Evolutionary conservation across 2,113 vertebrate genomes (phyloP).

Genomic region (Columba livia): DNA sequence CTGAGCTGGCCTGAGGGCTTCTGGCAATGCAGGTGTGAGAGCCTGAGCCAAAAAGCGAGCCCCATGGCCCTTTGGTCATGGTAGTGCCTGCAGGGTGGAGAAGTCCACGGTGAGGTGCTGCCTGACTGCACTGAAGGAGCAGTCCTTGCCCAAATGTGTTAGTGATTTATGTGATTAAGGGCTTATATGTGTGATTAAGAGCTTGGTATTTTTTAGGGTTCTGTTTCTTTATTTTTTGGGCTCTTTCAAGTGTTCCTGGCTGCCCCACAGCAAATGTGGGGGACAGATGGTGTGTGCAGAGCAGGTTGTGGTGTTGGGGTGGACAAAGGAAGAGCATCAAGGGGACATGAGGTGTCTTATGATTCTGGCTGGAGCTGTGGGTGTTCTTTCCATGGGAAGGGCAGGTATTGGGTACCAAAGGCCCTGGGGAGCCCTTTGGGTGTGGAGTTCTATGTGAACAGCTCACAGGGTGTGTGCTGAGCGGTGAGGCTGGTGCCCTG

Average conservation of each 20-base stretch:
- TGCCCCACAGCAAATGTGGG: not conserved
- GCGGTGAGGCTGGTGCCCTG: not conserved
- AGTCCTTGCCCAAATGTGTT: not conserved
- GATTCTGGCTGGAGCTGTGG: not conserved
- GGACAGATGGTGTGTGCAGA: not conserved
- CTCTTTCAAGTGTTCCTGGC: too few species aligned
- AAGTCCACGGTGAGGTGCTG: not conserved
- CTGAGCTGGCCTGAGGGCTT: not conserved
- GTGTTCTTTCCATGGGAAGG: not conserved
- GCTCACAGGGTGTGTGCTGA: not conserved
- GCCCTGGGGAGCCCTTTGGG: not conserved
- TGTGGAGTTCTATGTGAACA: rapidly evolving
- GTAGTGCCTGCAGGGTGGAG: not conserved
- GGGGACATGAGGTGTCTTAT: rapidly evolving
- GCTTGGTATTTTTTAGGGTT: not conserved
- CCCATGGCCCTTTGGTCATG: rapidly evolving
- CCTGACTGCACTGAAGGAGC: rapidly evolving
- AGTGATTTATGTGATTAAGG: not conserved
- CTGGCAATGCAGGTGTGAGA: not conserved
- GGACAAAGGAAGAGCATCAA: rapidly evolving
- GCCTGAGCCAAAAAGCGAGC: not conserved
- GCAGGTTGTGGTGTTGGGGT: not conserved
- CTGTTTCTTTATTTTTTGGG: rapidly evolving
- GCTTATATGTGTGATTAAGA: not conserved
- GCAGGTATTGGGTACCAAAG: rapidly evolving